phyloP scores from a whole-genome alignment of 2,113 vertebrate species.

The Plecturocebus donacophilus region DNA sequence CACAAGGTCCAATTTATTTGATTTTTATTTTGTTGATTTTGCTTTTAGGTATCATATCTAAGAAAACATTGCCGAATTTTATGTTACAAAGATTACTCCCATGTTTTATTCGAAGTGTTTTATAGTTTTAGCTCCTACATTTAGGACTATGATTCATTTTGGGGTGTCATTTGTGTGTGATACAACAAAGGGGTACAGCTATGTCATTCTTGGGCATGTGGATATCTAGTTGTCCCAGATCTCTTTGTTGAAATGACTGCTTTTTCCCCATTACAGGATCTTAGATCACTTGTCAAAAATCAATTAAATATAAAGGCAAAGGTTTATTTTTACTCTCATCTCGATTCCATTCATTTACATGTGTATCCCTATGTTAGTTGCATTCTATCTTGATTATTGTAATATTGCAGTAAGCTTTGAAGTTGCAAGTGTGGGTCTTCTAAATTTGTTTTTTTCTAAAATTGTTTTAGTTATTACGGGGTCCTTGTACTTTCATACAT shows the following conservation, averaged over 20 bases:
- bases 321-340: background rate
- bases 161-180: background rate
- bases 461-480: no score
- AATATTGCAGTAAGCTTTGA: slow-evolving; percentile 9
- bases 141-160: background rate
- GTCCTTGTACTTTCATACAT: no score
- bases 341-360: background rate
- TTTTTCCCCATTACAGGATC: background rate
- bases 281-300: no score
- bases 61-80: no score
- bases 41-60: no score
- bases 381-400: background rate
- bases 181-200: background rate
- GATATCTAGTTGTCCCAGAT: background rate
- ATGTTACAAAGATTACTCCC: no score
- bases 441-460: background rate
- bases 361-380: background rate
- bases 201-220: background rate
- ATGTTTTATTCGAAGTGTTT: no score
- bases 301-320: no score
- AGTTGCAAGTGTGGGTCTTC: background rate
- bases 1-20: background rate
- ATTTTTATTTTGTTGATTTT: background rate
- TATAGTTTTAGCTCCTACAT: no score
- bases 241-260: background rate